A percentile compares a stretch with the other conserved stretches of the same genome.
Conservation (phyloP, 2,113 vertebrate species). For the Xiphophorus hellerii region DNA sequence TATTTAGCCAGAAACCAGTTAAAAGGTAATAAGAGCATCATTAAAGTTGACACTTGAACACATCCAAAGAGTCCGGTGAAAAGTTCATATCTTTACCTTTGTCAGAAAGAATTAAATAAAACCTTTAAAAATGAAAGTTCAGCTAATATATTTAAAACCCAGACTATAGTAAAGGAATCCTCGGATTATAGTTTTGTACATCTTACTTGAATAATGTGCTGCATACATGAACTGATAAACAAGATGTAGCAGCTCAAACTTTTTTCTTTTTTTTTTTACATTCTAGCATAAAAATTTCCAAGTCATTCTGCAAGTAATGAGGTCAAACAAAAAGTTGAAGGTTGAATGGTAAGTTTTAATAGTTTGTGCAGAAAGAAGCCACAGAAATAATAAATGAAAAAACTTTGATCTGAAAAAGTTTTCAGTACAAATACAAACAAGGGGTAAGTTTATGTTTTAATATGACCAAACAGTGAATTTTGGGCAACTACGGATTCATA, state of each 20-base stretch:
- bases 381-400: background rate
- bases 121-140: too few species aligned
- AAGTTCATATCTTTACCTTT: too few species aligned
- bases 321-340: background rate
- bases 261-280: background rate
- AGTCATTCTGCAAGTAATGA: background rate
- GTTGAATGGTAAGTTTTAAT: background rate
- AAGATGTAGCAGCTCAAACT: background rate
- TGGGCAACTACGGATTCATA: background rate
- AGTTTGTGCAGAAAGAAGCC: background rate
- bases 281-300: background rate
- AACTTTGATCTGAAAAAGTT: background rate
- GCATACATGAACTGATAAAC: background rate
- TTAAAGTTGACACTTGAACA: too few species aligned
- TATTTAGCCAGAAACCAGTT: too few species aligned
- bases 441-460: background rate
- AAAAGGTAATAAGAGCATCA: too few species aligned
- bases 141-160: too few species aligned
- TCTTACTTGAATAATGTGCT: background rate
- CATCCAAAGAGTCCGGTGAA: too few species aligned
- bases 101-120: too few species aligned
- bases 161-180: too few species aligned
- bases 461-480: background rate
- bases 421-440: background rate
- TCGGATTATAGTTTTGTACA: too few species aligned